Evolutionary conservation across 1,140 invertebrate genomes (phyloP), one percentile per base, ranked within the genome.

Genomic region (Leptopilina boulardi): DNA sequence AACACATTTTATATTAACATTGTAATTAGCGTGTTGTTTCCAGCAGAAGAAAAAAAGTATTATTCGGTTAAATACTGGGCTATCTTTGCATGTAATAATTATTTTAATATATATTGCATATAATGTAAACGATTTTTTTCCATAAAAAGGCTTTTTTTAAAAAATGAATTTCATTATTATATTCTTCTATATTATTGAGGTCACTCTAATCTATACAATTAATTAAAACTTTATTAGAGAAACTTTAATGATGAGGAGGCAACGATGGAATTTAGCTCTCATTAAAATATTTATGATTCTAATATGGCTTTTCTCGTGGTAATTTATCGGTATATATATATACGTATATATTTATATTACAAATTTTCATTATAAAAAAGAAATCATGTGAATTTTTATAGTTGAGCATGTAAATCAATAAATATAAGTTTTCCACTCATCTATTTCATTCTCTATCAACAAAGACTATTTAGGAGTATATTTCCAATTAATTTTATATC

Each of bases 141-240:
- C 8, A 66, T 30, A 30, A 66, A 59, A 66, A 44, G 44, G n/a
- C n/a, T n/a, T n/a, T n/a, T n/a, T n/a, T n/a, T n/a, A 47, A 47
- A 47, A 47, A 47, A n/a, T n/a, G 15, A n/a, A 47, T 15, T 47
- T 47, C 13, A 47, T 47, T 47, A 47, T 15, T n/a, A n/a, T n/a
- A n/a, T n/a, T n/a, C n/a, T n/a, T 47, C 13, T 47, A 1, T 47
- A 4, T n/a, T n/a, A 47, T 47, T 47, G 13, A 47, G 44, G 44
- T 47, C 44, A 47, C 9, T 42, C 41, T 42, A 47, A 47, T n/a
- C 44, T 13, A 34, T 34, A n/a, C 44, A 47, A 47, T 47, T 47
- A 47, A 47, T 47, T 47, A 47, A n/a, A 47, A 47, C 44, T 47
- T 47, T 47, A 47, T 47, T 47, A 47, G 44, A 47, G 44, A 47